A percentile compares a stretch with the other conserved stretches of the same genome.
phyloP scores from a whole-genome alignment of 1,140 invertebrate genomes.

The Bombus cullumanus region DNA sequence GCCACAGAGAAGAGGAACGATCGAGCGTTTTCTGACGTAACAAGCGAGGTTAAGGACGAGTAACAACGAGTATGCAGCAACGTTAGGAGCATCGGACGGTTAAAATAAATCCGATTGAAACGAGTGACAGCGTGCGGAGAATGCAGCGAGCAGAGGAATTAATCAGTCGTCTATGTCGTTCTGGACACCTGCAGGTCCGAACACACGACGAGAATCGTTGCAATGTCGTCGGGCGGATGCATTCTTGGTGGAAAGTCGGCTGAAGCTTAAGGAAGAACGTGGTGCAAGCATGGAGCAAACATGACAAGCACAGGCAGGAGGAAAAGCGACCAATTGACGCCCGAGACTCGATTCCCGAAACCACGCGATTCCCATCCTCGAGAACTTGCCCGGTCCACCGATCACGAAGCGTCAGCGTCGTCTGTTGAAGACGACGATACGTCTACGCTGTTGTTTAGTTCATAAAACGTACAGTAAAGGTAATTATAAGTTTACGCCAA shows the following conservation, averaged over 20 bases:
- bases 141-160: not conserved
- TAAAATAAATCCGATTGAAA: not conserved
- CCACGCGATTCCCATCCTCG: not conserved
- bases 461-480: too few relatives aligned
- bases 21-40: not conserved
- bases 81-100: not conserved
- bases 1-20: not conserved
- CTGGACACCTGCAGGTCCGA: not conserved
- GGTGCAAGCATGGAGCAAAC: not conserved
- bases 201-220: too few relatives aligned
- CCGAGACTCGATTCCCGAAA: slow-evolving; percentile 23
- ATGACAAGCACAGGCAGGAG: not conserved
- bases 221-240: not conserved
- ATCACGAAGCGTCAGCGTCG: too few relatives aligned
- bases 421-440: too few relatives aligned
- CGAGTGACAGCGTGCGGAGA: not conserved
- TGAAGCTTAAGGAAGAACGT: not conserved
- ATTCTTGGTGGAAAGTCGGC: too few relatives aligned
- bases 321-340: not conserved
- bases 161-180: not conserved
- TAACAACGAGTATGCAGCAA: not conserved
- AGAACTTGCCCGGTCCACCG: too few relatives aligned
- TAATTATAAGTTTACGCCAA: too few relatives aligned
- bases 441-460: too few relatives aligned
- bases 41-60: too few relatives aligned